phyloP scores from a whole-genome alignment of 30 jellyfish, hydroid and myxozoan species.

The Aurelia aurita complex sp. Pacific region DNA sequence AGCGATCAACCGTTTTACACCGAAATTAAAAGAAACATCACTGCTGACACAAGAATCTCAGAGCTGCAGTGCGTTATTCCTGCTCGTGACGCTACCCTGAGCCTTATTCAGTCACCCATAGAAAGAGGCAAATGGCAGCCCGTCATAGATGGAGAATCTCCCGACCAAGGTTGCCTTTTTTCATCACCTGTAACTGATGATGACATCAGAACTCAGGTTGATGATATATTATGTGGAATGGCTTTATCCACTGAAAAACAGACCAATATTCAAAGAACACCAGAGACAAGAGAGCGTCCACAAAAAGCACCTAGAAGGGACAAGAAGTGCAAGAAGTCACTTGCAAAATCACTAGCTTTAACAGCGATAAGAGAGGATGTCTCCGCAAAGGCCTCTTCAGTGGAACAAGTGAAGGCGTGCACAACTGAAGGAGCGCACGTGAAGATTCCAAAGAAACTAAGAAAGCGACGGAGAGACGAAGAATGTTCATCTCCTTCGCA shows the following conservation, averaged over 20 bases:
- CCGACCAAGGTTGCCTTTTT: neutral
- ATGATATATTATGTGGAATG: neutral
- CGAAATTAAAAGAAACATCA: too few relatives aligned
- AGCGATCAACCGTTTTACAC: too few relatives aligned
- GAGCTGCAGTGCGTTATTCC: too few relatives aligned
- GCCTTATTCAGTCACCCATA: neutral
- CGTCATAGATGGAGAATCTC: neutral
- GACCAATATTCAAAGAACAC: neutral
- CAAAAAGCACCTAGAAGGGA: neutral
- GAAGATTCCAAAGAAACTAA: neutral
- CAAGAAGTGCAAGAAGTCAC: neutral
- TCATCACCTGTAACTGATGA: slow-evolving; percentile 5
- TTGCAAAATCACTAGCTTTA: neutral
- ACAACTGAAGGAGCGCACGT: neutral
- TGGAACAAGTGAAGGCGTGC: neutral
- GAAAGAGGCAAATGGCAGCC: slow-evolving; percentile 4
- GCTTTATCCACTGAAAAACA: slow-evolving; percentile 1
- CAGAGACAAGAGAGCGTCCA: neutral
- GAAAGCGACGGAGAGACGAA: neutral
- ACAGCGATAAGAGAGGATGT: neutral
- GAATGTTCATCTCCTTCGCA: neutral
- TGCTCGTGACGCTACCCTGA: too few relatives aligned
- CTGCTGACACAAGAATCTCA: too few relatives aligned
- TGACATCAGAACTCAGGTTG: neutral
- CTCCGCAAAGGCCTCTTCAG: neutral